Conservation (phyloP, 2,888 invertebrate species). For the Gandaritis pyraliata region DNA sequence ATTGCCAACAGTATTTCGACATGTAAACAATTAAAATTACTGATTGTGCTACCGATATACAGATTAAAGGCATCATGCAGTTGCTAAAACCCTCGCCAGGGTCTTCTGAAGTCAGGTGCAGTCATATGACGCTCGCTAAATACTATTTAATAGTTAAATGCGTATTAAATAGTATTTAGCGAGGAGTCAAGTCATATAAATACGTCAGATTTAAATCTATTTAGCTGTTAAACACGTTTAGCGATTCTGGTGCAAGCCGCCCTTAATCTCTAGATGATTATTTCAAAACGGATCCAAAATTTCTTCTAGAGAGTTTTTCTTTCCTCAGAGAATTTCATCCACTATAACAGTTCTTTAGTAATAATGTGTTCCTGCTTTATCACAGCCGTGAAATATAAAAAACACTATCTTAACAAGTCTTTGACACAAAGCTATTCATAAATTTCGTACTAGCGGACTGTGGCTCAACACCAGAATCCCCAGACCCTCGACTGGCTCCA, state of each 20-base stretch:
- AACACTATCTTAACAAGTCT: slow-evolving; percentile 11
- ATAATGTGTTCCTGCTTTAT: too few relatives aligned
- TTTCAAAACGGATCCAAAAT: too few relatives aligned
- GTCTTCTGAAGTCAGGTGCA: background rate
- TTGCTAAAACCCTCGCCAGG: background rate
- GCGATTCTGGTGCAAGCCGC: too few relatives aligned
- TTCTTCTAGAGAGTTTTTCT: too few relatives aligned
- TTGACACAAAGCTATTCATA: slow-evolving; percentile 23
- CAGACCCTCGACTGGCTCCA: slow-evolving; percentile 14
- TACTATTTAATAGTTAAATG: too few relatives aligned
- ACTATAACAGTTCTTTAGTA: too few relatives aligned
- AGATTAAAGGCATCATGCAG: slow-evolving; percentile 17
- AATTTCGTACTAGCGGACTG: slow-evolving; percentile 23
- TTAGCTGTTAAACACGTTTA: too few relatives aligned
- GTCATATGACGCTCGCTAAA: background rate
- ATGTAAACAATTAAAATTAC: slow-evolving; percentile 4
- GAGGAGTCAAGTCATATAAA: too few relatives aligned
- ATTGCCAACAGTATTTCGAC: slow-evolving; percentile 1
- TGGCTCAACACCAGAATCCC: slow-evolving; percentile 13
- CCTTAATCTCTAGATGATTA: too few relatives aligned
- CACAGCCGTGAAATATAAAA: background rate
- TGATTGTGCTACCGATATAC: slow-evolving; percentile 12
- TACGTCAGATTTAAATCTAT: too few relatives aligned
- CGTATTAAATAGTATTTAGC: too few relatives aligned
- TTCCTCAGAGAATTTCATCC: too few relatives aligned